Evolutionary conservation across 2,888 invertebrate species (phyloP).

Genomic region (Platypus cylindrus): DNA sequence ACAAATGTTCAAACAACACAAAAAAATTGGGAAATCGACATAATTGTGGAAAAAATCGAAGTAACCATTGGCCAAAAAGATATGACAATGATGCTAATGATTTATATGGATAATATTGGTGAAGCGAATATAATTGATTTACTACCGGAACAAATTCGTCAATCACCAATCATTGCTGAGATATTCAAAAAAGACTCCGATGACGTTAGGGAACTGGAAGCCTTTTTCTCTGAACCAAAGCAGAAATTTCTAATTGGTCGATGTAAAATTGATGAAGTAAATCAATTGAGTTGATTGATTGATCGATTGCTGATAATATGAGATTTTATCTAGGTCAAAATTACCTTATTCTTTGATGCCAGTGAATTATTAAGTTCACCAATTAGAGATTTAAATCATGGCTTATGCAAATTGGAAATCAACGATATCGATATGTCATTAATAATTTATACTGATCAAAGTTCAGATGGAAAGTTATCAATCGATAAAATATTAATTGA

Average conservation of each 20-base stretch:
- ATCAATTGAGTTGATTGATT: not conserved
- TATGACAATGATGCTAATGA: constrained; percentile 54
- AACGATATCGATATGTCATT: constrained; percentile 52
- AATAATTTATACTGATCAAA: constrained; percentile 54
- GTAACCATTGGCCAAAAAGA: constrained; percentile 66
- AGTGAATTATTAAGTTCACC: constrained; percentile 65
- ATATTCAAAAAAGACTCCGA: constrained; percentile 23
- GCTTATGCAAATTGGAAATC: constrained; percentile 55
- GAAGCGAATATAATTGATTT: constrained; percentile 44
- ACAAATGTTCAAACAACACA: constrained; percentile 37
- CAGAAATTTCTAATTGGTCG: constrained; percentile 47
- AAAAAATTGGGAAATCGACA: constrained; percentile 45
- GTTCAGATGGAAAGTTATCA: constrained; percentile 55
- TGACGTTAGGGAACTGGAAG: constrained; percentile 53
- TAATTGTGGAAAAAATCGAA: constrained; percentile 50
- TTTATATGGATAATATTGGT: constrained; percentile 57
- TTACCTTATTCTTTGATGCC: constrained; percentile 59
- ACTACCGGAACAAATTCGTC: constrained; percentile 27
- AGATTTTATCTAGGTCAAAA: constrained; percentile 34
- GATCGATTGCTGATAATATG: not conserved
- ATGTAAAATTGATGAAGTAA: constrained; percentile 49
- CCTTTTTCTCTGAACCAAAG: constrained; percentile 57
- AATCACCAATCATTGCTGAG: constrained; percentile 11
- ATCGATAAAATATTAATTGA: constrained; percentile 56
- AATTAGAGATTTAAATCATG: constrained; percentile 57